Evolutionary conservation across 2,797 vertebrate species (phyloP), one percentile per base, ranked within the genome.

Genomic region (Brachymystax lenok): DNA sequence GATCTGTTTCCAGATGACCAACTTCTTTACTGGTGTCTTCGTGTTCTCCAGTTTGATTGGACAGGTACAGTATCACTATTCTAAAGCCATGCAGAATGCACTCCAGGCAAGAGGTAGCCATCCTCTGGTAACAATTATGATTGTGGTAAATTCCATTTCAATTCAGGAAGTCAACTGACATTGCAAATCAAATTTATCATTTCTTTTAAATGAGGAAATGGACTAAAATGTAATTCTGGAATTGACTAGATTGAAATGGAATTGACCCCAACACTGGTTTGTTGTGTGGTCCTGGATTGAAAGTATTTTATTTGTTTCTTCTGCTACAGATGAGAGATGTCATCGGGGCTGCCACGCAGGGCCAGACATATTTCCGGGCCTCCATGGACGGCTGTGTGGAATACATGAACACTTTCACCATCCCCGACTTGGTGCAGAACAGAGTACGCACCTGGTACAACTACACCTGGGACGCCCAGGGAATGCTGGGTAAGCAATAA

Each of bases 41-140:
- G 96, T 97, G 86, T 97, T 98, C 92, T 98, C 96, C 92, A 95
- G 95, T 88, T 94, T 98, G 89, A 97, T 98, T 81, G 97, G 97
- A 82, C 97, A 98, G 97, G 97, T 98, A 96, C 79, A 77, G 0
- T 75, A 59, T 21, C 10, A 24, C 10, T 21, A 61, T 61, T 24
- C 21, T 61, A 66, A 4, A 54, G 51, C 54, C 3, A 16, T 17
- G 13, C 35, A n/a, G 68, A 24, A 40, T 69, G 10, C 68, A 40
- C 3, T 35, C 5, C 16, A n/a, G 17, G 40, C 40, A 46, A 46
- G 40, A 46, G 40, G 40, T 10, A 46, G 40, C 10, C 10, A 46
- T 46, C 40, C 40, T 46, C 40, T 46, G 12, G 40, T 46, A 13
- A 46, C 40, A 46, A 46, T 13, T 46, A 46, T 46, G 40, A 46